Evolutionary conservation across 1,140 invertebrate genomes (phyloP).

Genomic region (Zaprionus vittiger): DNA sequence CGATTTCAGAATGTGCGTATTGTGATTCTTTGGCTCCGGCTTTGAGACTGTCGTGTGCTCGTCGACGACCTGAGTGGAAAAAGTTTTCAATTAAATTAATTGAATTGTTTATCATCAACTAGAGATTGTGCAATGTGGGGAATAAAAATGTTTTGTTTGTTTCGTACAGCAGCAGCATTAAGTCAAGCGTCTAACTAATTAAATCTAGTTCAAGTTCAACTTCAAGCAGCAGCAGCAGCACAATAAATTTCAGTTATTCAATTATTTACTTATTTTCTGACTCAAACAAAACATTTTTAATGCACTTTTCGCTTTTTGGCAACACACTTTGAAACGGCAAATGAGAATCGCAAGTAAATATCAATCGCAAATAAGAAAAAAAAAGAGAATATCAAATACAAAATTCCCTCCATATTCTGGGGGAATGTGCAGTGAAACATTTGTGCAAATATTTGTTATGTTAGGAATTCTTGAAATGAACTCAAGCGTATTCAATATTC

Average conservation of each 20-base stretch:
- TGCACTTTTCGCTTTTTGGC: constrained; percentile 73
- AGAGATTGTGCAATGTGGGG: constrained; percentile 34
- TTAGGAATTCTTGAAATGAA: constrained; percentile 49
- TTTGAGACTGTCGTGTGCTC: constrained; percentile 89
- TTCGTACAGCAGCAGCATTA: constrained; percentile 37
- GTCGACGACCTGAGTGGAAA: constrained; percentile 89
- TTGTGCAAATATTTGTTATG: constrained; percentile 77
- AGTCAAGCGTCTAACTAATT: constrained; percentile 64
- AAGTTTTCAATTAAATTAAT: constrained; percentile 5
- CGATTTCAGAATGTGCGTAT: constrained; percentile 91
- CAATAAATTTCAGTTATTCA: constrained; percentile 66
- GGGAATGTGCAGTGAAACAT: constrained; percentile 55
- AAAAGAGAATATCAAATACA: constrained; percentile 26
- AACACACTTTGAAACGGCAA: constrained; percentile 78
- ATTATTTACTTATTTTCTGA: constrained; percentile 8
- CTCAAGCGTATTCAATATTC: constrained; percentile 26
- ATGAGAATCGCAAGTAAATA: constrained; percentile 43
- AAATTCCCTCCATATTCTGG: constrained; percentile 41
- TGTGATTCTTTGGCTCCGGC: constrained; percentile 86
- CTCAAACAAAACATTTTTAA: constrained; percentile 80
- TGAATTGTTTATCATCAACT: constrained; percentile 22
- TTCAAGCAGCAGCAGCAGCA: constrained; percentile 61
- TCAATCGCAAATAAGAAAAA: constrained; percentile 23
- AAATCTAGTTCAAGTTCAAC: constrained; percentile 44
- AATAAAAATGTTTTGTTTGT: constrained; percentile 64